phyloP scores from a whole-genome alignment of 1,140 invertebrate genomes.

The Drosophila sproati region DNA sequence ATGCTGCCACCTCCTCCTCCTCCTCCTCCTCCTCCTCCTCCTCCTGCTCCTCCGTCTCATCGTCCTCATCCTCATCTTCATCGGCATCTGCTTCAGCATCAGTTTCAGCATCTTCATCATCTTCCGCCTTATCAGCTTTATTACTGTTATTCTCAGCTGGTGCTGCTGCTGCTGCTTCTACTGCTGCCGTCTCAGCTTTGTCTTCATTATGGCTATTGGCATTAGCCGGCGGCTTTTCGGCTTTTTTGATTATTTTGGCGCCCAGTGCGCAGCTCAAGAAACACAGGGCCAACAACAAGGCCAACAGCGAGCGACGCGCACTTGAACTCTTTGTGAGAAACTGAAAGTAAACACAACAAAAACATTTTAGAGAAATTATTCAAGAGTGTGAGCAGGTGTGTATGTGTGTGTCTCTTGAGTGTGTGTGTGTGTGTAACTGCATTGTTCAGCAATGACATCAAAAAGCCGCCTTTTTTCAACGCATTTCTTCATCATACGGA shows the following conservation, averaged over 20 bases:
- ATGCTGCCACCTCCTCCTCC: constrained; percentile 1
- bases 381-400: constrained; percentile 24
- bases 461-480: constrained; percentile 25
- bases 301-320: constrained; percentile 61
- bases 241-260: constrained; percentile 70
- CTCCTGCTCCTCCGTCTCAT: constrained; percentile 16
- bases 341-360: constrained; percentile 65
- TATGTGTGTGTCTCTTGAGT: constrained; percentile 8
- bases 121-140: constrained; percentile 33
- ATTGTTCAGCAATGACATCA: constrained; percentile 57
- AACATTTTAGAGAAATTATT: constrained; percentile 49
- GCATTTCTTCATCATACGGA: constrained; percentile 68
- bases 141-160: constrained; percentile 27
- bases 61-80: constrained; percentile 30
- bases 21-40: constrained; percentile 2
- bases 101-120: constrained; percentile 31
- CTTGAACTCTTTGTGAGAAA: constrained; percentile 82
- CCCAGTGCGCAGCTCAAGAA: constrained; percentile 59
- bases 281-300: constrained; percentile 60
- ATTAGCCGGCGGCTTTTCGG: constrained; percentile 45
- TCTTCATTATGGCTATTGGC: constrained; percentile 41
- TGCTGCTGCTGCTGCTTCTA: constrained; percentile 21
- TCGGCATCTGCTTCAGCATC: constrained; percentile 37
- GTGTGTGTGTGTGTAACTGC: constrained; percentile 38
- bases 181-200: constrained; percentile 42